Evolutionary conservation across 2,888 invertebrate species (phyloP).

Genomic region (Parnassius orleans): DNA sequence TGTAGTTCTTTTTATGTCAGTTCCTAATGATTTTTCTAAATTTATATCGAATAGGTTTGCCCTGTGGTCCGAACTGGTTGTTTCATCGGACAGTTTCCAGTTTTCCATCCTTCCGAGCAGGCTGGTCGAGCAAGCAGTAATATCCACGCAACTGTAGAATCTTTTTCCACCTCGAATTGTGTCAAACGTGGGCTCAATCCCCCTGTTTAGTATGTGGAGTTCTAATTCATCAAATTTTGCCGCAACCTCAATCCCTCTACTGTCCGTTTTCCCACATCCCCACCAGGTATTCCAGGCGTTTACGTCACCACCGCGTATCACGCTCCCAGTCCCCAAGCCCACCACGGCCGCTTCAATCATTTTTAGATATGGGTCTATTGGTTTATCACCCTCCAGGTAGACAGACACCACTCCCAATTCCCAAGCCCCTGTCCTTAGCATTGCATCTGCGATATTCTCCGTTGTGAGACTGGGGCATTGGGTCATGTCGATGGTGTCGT

Average conservation of each 20-base stretch:
- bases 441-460: too few relatives aligned
- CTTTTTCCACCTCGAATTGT: too few relatives aligned
- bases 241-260: constrained; percentile 2
- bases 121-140: too few relatives aligned
- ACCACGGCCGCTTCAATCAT: background rate
- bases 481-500: too few relatives aligned
- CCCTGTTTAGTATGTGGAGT: background rate
- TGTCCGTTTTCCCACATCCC: constrained; percentile 5
- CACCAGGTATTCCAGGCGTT: constrained; percentile 23
- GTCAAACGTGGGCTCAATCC: constrained; percentile 3
- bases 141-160: too few relatives aligned
- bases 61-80: too few relatives aligned
- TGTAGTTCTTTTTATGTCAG: background rate
- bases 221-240: constrained; percentile 11
- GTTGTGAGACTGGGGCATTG: too few relatives aligned
- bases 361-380: constrained; percentile 17
- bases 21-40: background rate
- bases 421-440: too few relatives aligned
- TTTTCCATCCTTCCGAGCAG: too few relatives aligned
- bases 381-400: background rate
- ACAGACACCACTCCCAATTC: too few relatives aligned
- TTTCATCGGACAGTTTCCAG: too few relatives aligned
- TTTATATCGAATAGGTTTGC: background rate
- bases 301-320: constrained; percentile 27
- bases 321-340: background rate